Base-by-base conservation (phyloP, 2,113 vertebrate species). In the Symphodus melops region DNA sequence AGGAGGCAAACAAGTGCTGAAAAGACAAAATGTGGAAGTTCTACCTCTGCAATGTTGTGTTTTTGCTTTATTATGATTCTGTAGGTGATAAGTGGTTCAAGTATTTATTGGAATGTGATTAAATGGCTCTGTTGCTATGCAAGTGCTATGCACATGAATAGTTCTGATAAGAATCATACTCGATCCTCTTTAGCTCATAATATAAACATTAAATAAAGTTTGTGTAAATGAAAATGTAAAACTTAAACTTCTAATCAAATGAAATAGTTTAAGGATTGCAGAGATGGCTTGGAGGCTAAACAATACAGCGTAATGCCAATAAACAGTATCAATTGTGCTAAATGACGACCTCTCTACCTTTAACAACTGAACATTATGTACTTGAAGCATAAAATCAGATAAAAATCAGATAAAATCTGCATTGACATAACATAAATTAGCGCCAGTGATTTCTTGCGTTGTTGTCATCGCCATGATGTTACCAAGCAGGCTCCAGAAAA, bases 1-100 rank as follows among this genome's bases (percentile, higher is more conserved):
- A 84, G 90, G 88, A 86, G 87, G 89, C 28, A 37, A 82, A 41
- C 41, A 65, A 77, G 73, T 77, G 73, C 75, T 86, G 79, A 86
- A 81, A 82, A 90, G 52, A 72, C 62, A 85, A 68, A 79, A 66
- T 67, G 61, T 82, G 61, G 48, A 81, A 51, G 25, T 21, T 76
- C 59, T 63, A 52, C 66, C 69, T 82, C 59, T 67, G 52, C 59
- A 51, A 72, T 83, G 68, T 60, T 52, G 13, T 76, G 28, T 41
- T 10, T 10, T 81, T 37, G 23, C 59, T 39, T 74, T 44, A 39
- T 64, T 49, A 25, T 20, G 70, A 19, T 20, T 41, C 3, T 20
- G 28, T 63, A 41, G n/a, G 14, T 58, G 67, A 39, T 55, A 52
- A 39, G 37, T 60, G 12, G 41, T 36, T 42, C 8, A 46, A 54